Base-by-base conservation (phyloP, 2,797 vertebrate genomes). In the Hyperoplus immaculatus region DNA sequence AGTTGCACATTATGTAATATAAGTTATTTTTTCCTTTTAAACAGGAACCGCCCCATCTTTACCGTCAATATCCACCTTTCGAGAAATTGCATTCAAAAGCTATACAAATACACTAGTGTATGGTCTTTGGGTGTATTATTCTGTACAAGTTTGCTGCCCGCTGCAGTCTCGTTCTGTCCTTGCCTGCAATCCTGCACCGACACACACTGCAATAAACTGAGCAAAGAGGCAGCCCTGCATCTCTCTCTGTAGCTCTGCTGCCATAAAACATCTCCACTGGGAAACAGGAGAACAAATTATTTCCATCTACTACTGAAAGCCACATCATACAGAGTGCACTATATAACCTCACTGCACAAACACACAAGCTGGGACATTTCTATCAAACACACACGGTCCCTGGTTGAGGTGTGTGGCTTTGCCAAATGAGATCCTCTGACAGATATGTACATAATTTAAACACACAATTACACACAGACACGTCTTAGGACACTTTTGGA, bases 361-460 rank as follows among this genome's bases (percentile, higher is more conserved):
- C n/a, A 47, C 53, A 72, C 12, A 38, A 29, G 45, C 54, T 18
- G 4, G 47, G 12, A 14, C 54, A 66, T 75, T 60, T 58, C 66
- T 18, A 74, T 47, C 59, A 41, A 70, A 73, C 68, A 47, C 50
- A 16, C 60, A 64, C 12, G 18, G 50, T 39, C 42, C 55, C 46
- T 53, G 68, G 63, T 14, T 50, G 50, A 71, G 58, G 57, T 51
- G 57, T 51, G 61, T 69, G 56, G 68, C 65, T 82, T 60, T 67
- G 8, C 51, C 42, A 79, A 72, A 80, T 45, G 56, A 68, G 51
- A 84, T 81, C 66, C 65, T 77, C 72, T 60, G 45, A 74, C 57
- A 77, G 38, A 72, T 58, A 21, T 21, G 77, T 82, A 3, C 50
- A 77, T 77, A 56, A 82, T 73, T 87, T 61, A 84, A 39, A 76